Evolutionary conservation across 1,140 invertebrate species (phyloP).

Genomic region (Tenebrio molitor): DNA sequence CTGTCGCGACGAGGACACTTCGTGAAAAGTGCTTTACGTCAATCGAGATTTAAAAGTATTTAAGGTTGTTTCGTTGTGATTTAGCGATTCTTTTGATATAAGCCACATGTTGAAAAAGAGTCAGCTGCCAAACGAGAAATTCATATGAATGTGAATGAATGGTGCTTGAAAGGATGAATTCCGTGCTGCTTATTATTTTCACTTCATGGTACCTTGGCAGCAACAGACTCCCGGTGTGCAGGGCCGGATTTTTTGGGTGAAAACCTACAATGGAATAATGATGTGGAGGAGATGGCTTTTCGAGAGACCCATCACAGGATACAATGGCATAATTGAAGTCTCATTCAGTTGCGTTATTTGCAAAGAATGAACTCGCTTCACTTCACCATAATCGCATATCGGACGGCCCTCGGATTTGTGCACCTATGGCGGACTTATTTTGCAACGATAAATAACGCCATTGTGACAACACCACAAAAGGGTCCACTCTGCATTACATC

Average conservation of each 20-base stretch:
- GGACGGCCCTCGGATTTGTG: constrained; percentile 26
- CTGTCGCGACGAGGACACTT: neutral
- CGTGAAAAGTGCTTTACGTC: neutral
- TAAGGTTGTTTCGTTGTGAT: constrained; percentile 46
- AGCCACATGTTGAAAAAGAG: constrained; percentile 35
- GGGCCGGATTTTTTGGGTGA: constrained; percentile 17
- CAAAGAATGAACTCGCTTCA: constrained; percentile 53
- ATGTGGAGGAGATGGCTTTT: constrained; percentile 45
- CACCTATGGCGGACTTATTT: constrained; percentile 45
- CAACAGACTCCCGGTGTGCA: constrained; percentile 24
- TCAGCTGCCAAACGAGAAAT: constrained; percentile 55
- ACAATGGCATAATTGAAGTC: constrained; percentile 52
- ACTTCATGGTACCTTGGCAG: constrained; percentile 39
- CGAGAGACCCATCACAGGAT: constrained; percentile 36
- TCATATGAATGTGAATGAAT: constrained; percentile 44
- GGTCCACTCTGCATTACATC: constrained; percentile 35
- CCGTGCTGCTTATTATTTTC: constrained; percentile 40
- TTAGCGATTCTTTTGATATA: constrained; percentile 47
- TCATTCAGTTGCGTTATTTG: constrained; percentile 46
- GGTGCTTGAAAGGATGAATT: constrained; percentile 43
- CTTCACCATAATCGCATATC: constrained; percentile 42
- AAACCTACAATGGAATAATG: constrained; percentile 53
- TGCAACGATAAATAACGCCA: constrained; percentile 31
- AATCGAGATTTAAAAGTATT: constrained; percentile 46
- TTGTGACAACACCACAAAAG: constrained; percentile 37